Base-by-base conservation (phyloP, 2,888 invertebrate species). In the Argyresthia albistria region DNA sequence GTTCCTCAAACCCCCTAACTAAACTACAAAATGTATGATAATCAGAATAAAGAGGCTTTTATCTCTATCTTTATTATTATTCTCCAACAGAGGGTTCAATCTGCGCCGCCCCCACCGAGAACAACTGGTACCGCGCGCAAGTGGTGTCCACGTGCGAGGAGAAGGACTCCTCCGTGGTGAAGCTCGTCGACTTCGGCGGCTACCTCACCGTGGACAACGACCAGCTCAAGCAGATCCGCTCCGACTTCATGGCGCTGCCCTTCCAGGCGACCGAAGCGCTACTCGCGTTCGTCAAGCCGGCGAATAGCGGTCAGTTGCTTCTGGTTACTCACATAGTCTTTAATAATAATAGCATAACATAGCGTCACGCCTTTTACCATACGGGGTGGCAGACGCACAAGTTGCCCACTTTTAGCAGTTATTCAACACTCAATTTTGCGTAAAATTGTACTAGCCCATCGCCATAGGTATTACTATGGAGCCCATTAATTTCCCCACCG, bases 201-300 rank as follows among this genome's bases (percentile, higher is more conserved):
- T 99, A 95, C 78, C 91, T 93, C 67, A 91, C 91, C 55, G 90
- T 97, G 53, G 91, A 92, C 63, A 93, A 93, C 61, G 88, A 91
- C 53, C 90, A 91, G 60, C 90, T 99, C 70, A 92, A 96, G 71
- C 97, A 98, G 88, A 97, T 99, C 62, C 91, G 97, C 65, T 93
- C 93, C 53, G 98, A 99, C 82, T 98, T 97, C 77, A 93, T 98
- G 90, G 89, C 93, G 55, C 89, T 98, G 76, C 99, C 99, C 52
- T 99, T 99, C 91, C 98, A 99, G 91, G 97, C 98, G 54, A 94
- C 96, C 50, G 99, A 99, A 88, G 97, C 98, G 73, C 91, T 93
- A 73, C 88, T 99, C 69, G 96, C 96, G n/a, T 93, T 96, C 80
- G 90, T 98, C 63, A 91, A 91, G 77, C 95, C 97, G 54, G 88